Base-by-base conservation (phyloP, 2,888 invertebrate species). In the Chorisops tibialis region DNA sequence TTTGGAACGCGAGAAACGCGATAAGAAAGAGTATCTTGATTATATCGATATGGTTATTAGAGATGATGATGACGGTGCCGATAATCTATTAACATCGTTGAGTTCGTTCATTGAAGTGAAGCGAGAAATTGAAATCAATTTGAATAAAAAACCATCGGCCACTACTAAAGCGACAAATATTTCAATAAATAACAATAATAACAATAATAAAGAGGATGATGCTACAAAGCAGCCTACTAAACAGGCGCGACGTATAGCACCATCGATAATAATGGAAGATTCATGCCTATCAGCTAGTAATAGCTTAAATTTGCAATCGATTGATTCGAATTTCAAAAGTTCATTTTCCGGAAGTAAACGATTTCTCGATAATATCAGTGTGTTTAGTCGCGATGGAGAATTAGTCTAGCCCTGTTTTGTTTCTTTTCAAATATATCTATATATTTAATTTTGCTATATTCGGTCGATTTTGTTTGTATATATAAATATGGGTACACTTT, bases 91-190 rank as follows among this genome's bases (percentile, higher is more conserved):
- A 61, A 75, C 75, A 43, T 71, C 76, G 37, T 63, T 77, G 52
- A 71, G 72, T 68, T 67, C 73, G 0, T 75, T 77, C 50, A 69
- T 77, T 2, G 77, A 77, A 69, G 75, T 77, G 0, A 76, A 75
- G 63, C 70, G 72, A 16, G 75, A 77, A 47, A 65, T 77, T 22
- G 77, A 77, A 63, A 30, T 4, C 1, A 60, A 50, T 4, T 14
- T 35, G 12, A 37, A 59, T 16, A 14, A 45, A 59, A 59, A 47
- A 37, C 37, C 37, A 35, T 11, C 2, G 12, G 18, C 41, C 12
- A 18, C 41, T 5, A n/a, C n/a, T n/a, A 30, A 45, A 16, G 12
- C 22, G 16, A 30, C 35, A 47, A 12, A 37, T 14, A 24, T 35
- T n/a, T 7, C 30, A 9, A 7, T 6, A n/a, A 58, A 37, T n/a